A percentile compares a stretch with the other conserved stretches of the same genome.
phyloP scores from a whole-genome alignment of 2,113 vertebrate genomes.

The Oreochromis niloticus region DNA sequence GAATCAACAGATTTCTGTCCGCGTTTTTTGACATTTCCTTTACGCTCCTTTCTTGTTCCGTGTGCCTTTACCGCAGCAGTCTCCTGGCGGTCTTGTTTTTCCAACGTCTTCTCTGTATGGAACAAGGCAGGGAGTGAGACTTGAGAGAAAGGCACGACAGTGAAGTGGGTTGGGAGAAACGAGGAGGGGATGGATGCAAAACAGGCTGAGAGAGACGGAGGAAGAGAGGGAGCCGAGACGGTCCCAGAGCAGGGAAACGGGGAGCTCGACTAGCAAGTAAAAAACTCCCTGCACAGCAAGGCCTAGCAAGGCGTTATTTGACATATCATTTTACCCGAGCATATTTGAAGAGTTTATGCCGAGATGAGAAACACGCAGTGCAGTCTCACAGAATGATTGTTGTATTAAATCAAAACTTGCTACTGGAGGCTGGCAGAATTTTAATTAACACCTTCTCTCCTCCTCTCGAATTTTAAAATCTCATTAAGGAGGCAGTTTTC shows the following conservation, averaged over 20 bases:
- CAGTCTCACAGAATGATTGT: background rate
- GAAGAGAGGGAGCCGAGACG: slow-evolving; percentile 8
- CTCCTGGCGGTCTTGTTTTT: slow-evolving; percentile 33
- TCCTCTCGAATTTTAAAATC: background rate
- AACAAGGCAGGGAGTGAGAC: slow-evolving; percentile 21
- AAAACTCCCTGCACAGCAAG: slow-evolving; percentile 22
- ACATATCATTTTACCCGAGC: slow-evolving; percentile 23
- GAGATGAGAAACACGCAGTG: background rate
- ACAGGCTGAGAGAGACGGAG: slow-evolving; percentile 23
- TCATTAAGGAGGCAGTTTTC: background rate
- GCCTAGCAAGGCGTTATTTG: slow-evolving; percentile 13
- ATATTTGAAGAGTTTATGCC: slow-evolving; percentile 40
- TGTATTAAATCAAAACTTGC: background rate
- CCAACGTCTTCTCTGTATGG: background rate
- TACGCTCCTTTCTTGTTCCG: background rate
- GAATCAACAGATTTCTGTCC: background rate
- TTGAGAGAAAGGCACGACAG: slow-evolving; percentile 11
- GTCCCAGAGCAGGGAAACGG: slow-evolving; percentile 37
- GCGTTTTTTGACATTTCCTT: background rate
- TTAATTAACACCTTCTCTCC: background rate
- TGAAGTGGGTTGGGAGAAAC: slow-evolving; percentile 23
- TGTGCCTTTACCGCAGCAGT: background rate
- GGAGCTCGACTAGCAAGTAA: slow-evolving; percentile 15
- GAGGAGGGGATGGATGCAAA: slow-evolving; percentile 52
- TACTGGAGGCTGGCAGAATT: background rate